phyloP scores from a whole-genome alignment of 2,113 vertebrate genomes.

The Coregonus clupeaformis region DNA sequence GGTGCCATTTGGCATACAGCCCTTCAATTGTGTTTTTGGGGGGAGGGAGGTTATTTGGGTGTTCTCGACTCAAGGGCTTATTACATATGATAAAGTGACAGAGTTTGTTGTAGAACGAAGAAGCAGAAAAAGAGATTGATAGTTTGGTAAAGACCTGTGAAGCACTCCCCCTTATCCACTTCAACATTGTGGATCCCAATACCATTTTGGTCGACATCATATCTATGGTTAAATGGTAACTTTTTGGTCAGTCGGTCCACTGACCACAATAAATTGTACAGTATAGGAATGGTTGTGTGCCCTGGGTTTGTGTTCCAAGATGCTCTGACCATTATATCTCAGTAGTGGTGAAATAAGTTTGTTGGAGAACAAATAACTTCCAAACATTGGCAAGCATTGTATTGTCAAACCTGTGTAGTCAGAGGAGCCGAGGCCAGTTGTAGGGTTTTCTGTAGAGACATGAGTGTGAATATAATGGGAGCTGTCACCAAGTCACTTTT shows the following conservation, averaged over 20 bases:
- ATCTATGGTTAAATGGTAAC: conserved; percentile 44
- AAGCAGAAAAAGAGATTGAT: conserved; percentile 54
- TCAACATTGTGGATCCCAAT: too few relatives aligned
- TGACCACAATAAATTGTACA: conserved; percentile 57
- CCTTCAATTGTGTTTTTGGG: too few relatives aligned
- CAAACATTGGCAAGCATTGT: too few relatives aligned
- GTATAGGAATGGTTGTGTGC: conserved; percentile 45
- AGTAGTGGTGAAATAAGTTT: conserved; percentile 41
- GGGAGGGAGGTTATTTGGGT: neutral
- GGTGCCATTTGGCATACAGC: too few relatives aligned
- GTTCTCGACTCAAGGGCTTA: conserved; percentile 57
- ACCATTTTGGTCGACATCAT: too few relatives aligned
- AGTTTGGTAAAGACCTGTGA: neutral
- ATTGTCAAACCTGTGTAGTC: conserved; percentile 48
- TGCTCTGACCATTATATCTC: conserved; percentile 33
- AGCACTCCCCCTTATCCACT: neutral
- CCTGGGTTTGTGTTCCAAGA: conserved; percentile 2
- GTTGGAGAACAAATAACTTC: conserved; percentile 25
- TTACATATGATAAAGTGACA: conserved; percentile 37
- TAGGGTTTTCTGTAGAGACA: conserved; percentile 31
- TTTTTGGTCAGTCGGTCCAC: conserved; percentile 54
- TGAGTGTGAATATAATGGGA: conserved; percentile 60
- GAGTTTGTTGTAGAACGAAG: conserved; percentile 34
- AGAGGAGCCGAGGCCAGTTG: conserved; percentile 64
- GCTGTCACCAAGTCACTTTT: conserved; percentile 71